Evolutionary conservation across 2,888 invertebrate genomes (phyloP).

Genomic region (Neoascia interrupta): DNA sequence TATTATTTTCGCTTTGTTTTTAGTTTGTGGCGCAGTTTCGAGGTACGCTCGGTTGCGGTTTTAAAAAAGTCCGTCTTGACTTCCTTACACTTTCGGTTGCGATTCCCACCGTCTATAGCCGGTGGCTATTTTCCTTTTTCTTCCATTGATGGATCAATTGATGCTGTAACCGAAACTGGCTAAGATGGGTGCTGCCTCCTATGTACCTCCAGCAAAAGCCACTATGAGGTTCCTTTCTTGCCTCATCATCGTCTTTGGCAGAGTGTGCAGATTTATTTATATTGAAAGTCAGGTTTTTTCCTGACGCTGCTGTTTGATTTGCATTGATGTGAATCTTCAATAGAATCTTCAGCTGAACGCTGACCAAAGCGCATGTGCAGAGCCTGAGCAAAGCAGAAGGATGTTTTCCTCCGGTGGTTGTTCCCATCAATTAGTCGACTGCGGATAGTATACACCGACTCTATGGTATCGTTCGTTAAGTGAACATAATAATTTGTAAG

Average conservation of each 20-base stretch:
- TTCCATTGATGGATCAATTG: constrained; percentile 68
- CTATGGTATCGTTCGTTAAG: constrained; percentile 56
- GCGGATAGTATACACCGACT: too few relatives aligned
- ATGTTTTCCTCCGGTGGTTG: constrained; percentile 38
- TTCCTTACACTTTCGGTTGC: constrained; percentile 67
- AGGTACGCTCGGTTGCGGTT: constrained; percentile 43
- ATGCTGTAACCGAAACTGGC: constrained; percentile 19
- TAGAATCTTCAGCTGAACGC: constrained; percentile 37
- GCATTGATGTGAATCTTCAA: constrained; percentile 60
- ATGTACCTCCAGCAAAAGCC: too few relatives aligned
- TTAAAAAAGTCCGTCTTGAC: constrained; percentile 29
- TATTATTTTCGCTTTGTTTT: constrained; percentile 67
- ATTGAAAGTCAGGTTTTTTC: constrained; percentile 25
- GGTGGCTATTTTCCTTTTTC: constrained; percentile 54
- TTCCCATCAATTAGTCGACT: constrained; percentile 59
- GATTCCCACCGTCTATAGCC: constrained; percentile 60
- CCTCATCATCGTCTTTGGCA: constrained; percentile 9
- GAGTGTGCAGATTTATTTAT: constrained; percentile 25
- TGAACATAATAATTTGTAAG: constrained; percentile 59
- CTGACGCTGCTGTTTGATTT: constrained; percentile 48
- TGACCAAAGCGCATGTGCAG: neutral
- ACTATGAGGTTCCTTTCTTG: constrained; percentile 1
- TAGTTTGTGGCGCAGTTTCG: constrained; percentile 54
- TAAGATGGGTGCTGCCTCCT: constrained; percentile 2
- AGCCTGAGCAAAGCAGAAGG: too few relatives aligned